Evolutionary conservation across 2,888 invertebrate species (phyloP), one percentile per base, ranked within the genome.

Genomic region (Lasioglossum morio): DNA sequence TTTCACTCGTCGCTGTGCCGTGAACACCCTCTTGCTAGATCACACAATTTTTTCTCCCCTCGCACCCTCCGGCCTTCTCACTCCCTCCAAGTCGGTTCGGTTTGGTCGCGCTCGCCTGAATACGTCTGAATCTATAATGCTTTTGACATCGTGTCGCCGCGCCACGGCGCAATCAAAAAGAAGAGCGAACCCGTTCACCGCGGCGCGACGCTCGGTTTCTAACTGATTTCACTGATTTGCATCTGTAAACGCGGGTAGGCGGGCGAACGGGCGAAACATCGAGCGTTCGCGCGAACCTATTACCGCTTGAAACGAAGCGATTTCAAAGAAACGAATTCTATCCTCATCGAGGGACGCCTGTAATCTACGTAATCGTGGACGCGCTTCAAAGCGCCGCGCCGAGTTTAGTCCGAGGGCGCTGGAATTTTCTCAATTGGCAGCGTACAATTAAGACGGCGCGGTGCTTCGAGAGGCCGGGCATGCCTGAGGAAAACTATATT

Each of bases 61-160:
- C 43, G 72, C 53, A 40, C 72, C 34, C 34, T 48, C 37, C 27
- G 5, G 12, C 30, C 27, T 8, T 2, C 16, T 4, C 27, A 2
- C 27, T n/a, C 60, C 27, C 23, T 5, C 66, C 16, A 23, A 23
- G 16, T 46, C 63, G 8, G 16, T 27, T 16, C 19, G 23, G 53
- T 8, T 57, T 8, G 23, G 70, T 63, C 79, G 53, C 66, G 72
- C 48, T 34, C 60, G 63, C 69, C 66, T 48, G 80, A 69, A 43
- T 80, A 70, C 77, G 76, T 72, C 87, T 78, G 87, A 87, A 87
- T 87, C 87, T 87, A 76, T 85, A 85, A 85, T 85, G 85, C 87
- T 87, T 87, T 87, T 87, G 87, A 87, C 79, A 87, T 82, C 87
- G 87, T 72, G 79, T 79, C 87, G 87, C 72, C 60, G 53, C 87